A percentile compares a stretch with the other conserved stretches of the same genome.
Conservation (phyloP, 1,140 invertebrate species). For the Temnothorax curvispinosus region DNA sequence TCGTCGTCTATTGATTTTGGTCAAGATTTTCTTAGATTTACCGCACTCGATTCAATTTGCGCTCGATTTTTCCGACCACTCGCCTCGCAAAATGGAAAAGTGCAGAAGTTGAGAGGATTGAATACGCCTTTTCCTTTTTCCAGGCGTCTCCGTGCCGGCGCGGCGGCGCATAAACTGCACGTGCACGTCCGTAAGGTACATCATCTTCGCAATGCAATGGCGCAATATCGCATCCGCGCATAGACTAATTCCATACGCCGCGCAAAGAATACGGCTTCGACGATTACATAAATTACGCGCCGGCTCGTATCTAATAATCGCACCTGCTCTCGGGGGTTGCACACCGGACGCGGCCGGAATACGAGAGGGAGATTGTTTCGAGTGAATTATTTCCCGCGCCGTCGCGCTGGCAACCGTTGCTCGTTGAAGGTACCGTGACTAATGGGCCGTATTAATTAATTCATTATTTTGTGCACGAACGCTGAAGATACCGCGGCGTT, state of each 20-base stretch:
- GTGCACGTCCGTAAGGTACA: constrained; percentile 30
- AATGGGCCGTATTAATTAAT: constrained; percentile 62
- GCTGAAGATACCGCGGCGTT: constrained; percentile 3
- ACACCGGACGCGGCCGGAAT: not conserved
- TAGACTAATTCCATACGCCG: constrained; percentile 52
- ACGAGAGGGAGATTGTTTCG: constrained; percentile 41
- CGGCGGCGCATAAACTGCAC: constrained; percentile 26
- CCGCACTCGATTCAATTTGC: constrained; percentile 2
- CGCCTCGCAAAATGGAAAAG: not conserved
- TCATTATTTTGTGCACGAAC: constrained; percentile 55
- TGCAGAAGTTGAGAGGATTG: not conserved
- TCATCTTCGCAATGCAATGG: constrained; percentile 6
- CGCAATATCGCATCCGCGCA: constrained; percentile 16
- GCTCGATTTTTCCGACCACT: constrained; percentile 12
- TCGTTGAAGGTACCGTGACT: constrained; percentile 5
- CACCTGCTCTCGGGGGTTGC: constrained; percentile 8
- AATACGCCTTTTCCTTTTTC: not conserved
- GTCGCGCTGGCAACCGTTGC: not conserved
- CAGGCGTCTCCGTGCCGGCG: not conserved
- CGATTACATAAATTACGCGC: constrained; percentile 62
- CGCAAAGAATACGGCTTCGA: constrained; percentile 57
- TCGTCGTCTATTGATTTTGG: constrained; percentile 57
- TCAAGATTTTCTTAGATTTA: constrained; percentile 18
- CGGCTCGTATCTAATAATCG: constrained; percentile 63
- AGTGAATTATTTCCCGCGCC: constrained; percentile 43